Conservation (phyloP, 2,888 invertebrate species). For the Cacoxenus indagator region DNA sequence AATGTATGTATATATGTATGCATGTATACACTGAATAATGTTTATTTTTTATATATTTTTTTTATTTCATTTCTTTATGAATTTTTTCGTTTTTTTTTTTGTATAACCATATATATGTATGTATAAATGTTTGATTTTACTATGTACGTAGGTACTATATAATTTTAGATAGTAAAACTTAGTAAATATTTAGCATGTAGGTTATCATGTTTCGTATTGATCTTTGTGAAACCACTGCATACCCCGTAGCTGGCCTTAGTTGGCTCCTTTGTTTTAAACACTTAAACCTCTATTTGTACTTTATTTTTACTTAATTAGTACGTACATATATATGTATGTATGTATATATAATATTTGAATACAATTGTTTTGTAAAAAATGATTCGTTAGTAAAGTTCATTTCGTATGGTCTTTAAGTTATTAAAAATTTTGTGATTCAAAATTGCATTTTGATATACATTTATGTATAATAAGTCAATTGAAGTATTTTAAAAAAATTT, state of each 20-base stretch:
- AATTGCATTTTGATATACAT: conserved; percentile 63
- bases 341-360: conserved; percentile 28
- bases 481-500: neutral
- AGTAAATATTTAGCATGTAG: too few species aligned
- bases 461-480: conserved; percentile 24
- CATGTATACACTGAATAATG: conserved; percentile 24
- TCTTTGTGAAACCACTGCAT: conserved; percentile 7
- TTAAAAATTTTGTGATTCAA: conserved; percentile 51
- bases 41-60: too few species aligned
- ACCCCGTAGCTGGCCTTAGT: conserved; percentile 20
- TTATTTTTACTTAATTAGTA: conserved; percentile 66
- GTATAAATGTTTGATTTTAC: too few species aligned
- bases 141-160: too few species aligned
- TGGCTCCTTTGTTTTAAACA: conserved; percentile 31
- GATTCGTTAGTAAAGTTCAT: conserved; percentile 16
- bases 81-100: too few species aligned
- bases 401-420: conserved; percentile 30
- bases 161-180: too few species aligned
- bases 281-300: conserved; percentile 66
- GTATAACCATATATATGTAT: too few species aligned
- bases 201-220: too few species aligned
- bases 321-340: conserved; percentile 48
- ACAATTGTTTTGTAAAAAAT: conserved; percentile 38
- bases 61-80: too few species aligned
- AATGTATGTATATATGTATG: conserved; percentile 22